Percentiles rank a stretch among this genome's conserved stretches.
These are phyloP conservation scores for Latrodectus hesperus DNA, from an alignment of 2,888 invertebrate genomes.

Conservation along the genomic window DNA sequence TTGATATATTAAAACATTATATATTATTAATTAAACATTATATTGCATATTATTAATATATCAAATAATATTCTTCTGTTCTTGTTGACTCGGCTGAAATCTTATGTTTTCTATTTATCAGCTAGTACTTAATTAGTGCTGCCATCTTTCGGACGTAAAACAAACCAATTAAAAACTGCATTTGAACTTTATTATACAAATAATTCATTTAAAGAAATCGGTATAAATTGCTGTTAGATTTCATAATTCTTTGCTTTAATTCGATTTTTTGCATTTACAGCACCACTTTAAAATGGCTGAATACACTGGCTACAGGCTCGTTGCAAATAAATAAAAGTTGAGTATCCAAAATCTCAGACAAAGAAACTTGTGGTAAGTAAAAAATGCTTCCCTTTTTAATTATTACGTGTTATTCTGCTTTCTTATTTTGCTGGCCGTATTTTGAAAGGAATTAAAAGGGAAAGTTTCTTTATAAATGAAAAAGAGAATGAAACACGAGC, in stretches of 20 bases:
- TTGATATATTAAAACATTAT: no score
- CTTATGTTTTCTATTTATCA: neutral
- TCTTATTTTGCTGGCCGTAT: neutral
- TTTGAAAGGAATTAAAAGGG: no score
- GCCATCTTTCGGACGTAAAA: conserved; percentile 5
- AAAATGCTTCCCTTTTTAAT: neutral
- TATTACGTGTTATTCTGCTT: no score
- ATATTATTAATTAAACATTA: no score
- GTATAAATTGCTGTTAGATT: no score
- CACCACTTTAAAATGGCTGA: conserved; percentile 49
- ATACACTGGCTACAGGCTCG: conserved; percentile 15
- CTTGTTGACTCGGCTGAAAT: neutral
- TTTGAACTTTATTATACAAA: neutral
- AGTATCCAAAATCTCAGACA: neutral
- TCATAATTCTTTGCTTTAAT: neutral
- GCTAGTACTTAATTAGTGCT: conserved; percentile 11
- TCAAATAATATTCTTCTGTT: no score
- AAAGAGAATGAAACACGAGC: no score
- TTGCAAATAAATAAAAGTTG: conserved; percentile 1
- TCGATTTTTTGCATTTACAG: conserved; percentile 16
- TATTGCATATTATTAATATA: no score
- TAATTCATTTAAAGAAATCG: neutral
- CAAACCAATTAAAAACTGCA: neutral
- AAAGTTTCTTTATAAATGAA: no score
- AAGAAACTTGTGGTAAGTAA: conserved; percentile 15